Conservation (phyloP, 1,140 invertebrate genomes). For the Brachionus angularis region DNA sequence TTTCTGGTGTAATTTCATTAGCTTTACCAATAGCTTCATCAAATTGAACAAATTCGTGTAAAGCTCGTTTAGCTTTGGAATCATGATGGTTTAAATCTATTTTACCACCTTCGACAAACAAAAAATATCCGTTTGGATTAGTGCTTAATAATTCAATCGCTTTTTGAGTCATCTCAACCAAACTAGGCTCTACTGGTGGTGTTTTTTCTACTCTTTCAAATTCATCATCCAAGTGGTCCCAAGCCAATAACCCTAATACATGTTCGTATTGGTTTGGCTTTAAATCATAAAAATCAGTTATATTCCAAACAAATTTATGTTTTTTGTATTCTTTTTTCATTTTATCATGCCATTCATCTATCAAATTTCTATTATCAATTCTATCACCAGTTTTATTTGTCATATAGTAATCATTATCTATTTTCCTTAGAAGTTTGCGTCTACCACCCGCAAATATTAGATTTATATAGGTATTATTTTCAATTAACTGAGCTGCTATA, state of each 20-base stretch:
- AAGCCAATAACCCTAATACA: slow-evolving; percentile 52
- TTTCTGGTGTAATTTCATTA: background rate
- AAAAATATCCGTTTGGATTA: slow-evolving; percentile 76
- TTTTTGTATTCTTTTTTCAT: slow-evolving; percentile 31
- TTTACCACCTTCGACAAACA: slow-evolving; percentile 74
- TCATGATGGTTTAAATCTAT: slow-evolving; percentile 84
- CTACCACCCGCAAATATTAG: slow-evolving; percentile 41
- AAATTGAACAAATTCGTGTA: slow-evolving; percentile 74
- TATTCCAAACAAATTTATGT: slow-evolving; percentile 32
- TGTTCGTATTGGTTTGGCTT: slow-evolving; percentile 30
- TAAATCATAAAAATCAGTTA: slow-evolving; percentile 17
- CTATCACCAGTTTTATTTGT: slow-evolving; percentile 12
- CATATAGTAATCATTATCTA: background rate
- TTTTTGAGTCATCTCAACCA: slow-evolving; percentile 78
- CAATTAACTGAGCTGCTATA: slow-evolving; percentile 54
- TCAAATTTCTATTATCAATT: slow-evolving; percentile 32
- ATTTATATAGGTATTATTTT: slow-evolving; percentile 45
- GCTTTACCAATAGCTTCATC: slow-evolving; percentile 64
- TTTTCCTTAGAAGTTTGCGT: slow-evolving; percentile 13
- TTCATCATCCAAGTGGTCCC: slow-evolving; percentile 73
- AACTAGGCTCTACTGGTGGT: slow-evolving; percentile 59
- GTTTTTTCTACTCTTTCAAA: slow-evolving; percentile 60
- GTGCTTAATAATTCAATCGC: slow-evolving; percentile 75
- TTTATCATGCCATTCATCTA: slow-evolving; percentile 36
- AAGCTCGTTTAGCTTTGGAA: slow-evolving; percentile 70